These are phyloP conservation scores for Byasa hedistus DNA, from an alignment of 2,888 invertebrate species.

Conservation along the genomic window DNA sequence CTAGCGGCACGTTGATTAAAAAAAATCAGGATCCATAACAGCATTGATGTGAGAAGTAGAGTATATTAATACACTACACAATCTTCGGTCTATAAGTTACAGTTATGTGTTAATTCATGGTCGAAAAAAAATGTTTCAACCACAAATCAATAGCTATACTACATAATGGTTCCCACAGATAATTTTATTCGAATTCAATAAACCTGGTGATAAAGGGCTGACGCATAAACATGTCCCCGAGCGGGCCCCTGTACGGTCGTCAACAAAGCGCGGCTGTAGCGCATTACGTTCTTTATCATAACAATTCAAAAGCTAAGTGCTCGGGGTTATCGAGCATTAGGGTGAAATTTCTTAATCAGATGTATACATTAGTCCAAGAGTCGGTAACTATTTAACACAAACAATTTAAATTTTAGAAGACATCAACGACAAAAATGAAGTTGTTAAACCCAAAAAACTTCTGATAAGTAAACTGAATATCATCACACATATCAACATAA, in stretches of 20 bases:
- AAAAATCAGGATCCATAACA: too few species aligned
- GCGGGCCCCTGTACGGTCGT: background rate
- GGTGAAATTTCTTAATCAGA: conserved; percentile 33
- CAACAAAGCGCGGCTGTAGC: conserved; percentile 2
- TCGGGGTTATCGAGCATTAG: conserved; percentile 17
- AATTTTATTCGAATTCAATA: conserved; percentile 33
- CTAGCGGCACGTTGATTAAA: too few species aligned
- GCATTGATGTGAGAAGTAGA: too few species aligned
- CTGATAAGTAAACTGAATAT: too few species aligned
- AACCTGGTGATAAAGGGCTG: conserved; percentile 29
- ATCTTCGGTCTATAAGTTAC: too few species aligned
- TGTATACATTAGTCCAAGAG: conserved; percentile 22
- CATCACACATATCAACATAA: too few species aligned
- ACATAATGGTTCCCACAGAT: conserved; percentile 26
- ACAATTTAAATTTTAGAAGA: too few species aligned
- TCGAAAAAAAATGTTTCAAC: background rate
- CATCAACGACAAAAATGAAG: too few species aligned
- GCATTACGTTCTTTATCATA: conserved; percentile 21
- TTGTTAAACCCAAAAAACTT: too few species aligned
- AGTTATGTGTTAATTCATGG: too few species aligned
- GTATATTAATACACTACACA: too few species aligned
- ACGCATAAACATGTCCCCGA: conserved; percentile 25
- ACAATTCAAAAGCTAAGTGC: conserved; percentile 16
- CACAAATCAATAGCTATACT: conserved; percentile 20
- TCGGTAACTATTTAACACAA: conserved; percentile 3